Evolutionary conservation across 2,797 vertebrate species (phyloP), one percentile per base, ranked within the genome.

Genomic region (Emydoidea blandingii): DNA sequence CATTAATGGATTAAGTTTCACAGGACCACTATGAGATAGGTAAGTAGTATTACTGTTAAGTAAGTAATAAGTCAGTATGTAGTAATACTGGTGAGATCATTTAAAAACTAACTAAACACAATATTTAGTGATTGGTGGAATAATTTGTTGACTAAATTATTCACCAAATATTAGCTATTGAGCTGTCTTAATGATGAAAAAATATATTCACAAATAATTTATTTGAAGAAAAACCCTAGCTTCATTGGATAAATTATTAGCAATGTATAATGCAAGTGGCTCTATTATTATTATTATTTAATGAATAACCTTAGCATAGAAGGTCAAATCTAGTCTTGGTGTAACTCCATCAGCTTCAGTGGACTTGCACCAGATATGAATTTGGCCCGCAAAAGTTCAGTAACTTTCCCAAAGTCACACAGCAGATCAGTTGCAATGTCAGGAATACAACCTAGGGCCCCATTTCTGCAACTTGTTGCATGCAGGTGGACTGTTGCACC

Each of bases 21-120:
- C 12, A 27, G 5, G 1, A 79, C 44, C 89, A 57, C 4, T 15
- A 6, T 59, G 81, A 86, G 52, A 76, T 12, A 53, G n/a, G 83
- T 25, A 10, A 83, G 34, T 44, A n/a, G 10, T 18, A 27, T 44
- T 44, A 56, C 31, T 85, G n/a, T 86, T 9, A 37, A 37, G 85
- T 54, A 54, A 54, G 19, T 54, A 54, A 54, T 23, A 53, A 53
- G 53, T 54, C 53, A 25, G 54, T 54, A 54, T 25, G 54, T 54
- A 54, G 8, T 25, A 54, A 54, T 10, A 27, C 9, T 85, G 62
- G 37, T 47, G 34, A 37, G 27, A 80, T 82, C 79, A 89, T 78
- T 76, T 91, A 78, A 89, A 94, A 92, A 83, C 37, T 88, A 90
- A 96, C 88, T 54, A 53, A 94, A 53, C 56, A 53, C 14, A 15